A percentile compares a stretch with the other conserved stretches of the same genome.
phyloP scores from a whole-genome alignment of 1,140 invertebrate genomes.

The Teleopsis dalmanni region DNA sequence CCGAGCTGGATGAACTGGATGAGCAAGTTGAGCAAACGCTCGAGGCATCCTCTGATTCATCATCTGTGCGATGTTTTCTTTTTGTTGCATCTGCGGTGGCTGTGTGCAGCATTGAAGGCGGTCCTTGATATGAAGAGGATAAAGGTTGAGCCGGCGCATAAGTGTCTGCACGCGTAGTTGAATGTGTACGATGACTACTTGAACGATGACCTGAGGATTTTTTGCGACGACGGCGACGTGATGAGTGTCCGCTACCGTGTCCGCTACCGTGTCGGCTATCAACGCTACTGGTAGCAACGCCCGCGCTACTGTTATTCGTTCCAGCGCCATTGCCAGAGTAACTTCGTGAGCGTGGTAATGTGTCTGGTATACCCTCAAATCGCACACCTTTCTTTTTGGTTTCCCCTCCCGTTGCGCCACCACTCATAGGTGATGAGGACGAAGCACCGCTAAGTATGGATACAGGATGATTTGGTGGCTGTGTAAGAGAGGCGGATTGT shows the following conservation, averaged over 20 bases:
- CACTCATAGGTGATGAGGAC: conserved; percentile 40
- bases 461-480: conserved; percentile 27
- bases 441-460: conserved; percentile 36
- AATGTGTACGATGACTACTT: conserved; percentile 34
- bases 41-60: conserved; percentile 52
- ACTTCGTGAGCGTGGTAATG: conserved; percentile 33
- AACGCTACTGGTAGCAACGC: not conserved
- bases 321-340: conserved; percentile 40
- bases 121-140: conserved; percentile 35
- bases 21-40: conserved; percentile 83
- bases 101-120: conserved; percentile 25
- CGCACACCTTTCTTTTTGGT: conserved; percentile 41
- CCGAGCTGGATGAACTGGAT: conserved; percentile 62
- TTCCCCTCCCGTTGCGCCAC: conserved; percentile 16
- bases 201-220: conserved; percentile 32
- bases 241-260: conserved; percentile 16
- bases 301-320: conserved; percentile 15
- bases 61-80: conserved; percentile 5
- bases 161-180: conserved; percentile 36
- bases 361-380: conserved; percentile 38
- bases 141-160: conserved; percentile 35
- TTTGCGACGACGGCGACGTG: conserved; percentile 27
- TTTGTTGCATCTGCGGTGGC: conserved; percentile 6
- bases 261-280: conserved; percentile 7
- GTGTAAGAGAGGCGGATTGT: conserved; percentile 22